Percentiles rank a stretch among this genome's conserved stretches.
These are phyloP conservation scores for rat (Rattus norvegicus) DNA, from an alignment of 2,113 vertebrate species.

Conservation along the genomic window DNA sequence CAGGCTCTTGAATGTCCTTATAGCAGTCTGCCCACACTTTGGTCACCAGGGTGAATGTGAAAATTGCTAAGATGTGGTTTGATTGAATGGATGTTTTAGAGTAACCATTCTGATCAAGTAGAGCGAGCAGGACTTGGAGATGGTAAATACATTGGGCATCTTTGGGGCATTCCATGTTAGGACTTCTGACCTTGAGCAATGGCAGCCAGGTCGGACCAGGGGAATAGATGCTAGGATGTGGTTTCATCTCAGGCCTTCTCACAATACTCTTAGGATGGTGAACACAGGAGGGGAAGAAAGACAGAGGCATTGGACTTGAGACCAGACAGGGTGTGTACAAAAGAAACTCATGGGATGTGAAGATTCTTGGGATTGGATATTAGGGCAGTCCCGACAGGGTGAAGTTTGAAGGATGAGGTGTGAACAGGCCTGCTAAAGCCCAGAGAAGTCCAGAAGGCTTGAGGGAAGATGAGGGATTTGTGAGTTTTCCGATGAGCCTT, in stretches of 20 bases:
- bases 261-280: background rate
- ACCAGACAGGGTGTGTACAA: background rate
- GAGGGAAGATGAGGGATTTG: rapidly evolving
- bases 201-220: background rate
- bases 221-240: background rate
- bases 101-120: background rate
- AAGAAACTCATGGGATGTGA: background rate
- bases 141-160: background rate
- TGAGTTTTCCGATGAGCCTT: background rate
- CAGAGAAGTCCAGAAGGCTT: background rate
- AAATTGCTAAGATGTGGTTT: background rate
- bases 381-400: background rate
- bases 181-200: background rate
- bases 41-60: background rate
- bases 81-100: background rate
- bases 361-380: background rate
- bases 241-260: background rate
- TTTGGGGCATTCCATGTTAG: background rate
- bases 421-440: background rate
- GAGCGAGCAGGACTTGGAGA: background rate
- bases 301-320: background rate
- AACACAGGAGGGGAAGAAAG: background rate
- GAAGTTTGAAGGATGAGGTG: background rate
- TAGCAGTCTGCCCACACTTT: background rate
- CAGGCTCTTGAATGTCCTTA: background rate